These are phyloP conservation scores for Zaprionus camerounensis DNA, from an alignment of 1,140 invertebrate species.

Conservation along the genomic window DNA sequence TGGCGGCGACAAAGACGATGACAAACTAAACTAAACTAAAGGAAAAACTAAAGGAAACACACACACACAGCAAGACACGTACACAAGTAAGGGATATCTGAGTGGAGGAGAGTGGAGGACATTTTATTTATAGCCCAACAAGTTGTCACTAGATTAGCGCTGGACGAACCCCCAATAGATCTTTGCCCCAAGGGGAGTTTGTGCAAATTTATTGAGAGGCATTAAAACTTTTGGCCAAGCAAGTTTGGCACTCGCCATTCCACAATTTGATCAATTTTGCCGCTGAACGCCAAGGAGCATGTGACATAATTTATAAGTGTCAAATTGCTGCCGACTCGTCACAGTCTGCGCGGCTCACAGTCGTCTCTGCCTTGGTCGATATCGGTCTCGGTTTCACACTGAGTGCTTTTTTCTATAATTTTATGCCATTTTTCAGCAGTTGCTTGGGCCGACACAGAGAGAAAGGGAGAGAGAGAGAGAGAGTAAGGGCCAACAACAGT, in stretches of 20 bases:
- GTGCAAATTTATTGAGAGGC: constrained; percentile 71
- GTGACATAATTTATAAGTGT: constrained; percentile 79
- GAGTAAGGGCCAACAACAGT: constrained; percentile 53
- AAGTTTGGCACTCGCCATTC: constrained; percentile 45
- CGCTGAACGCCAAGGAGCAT: constrained; percentile 63
- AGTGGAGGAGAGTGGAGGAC: not conserved
- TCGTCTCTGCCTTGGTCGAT: not conserved
- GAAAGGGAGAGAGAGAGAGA: too few species aligned
- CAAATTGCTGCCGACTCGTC: constrained; percentile 54
- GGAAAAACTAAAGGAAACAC: constrained; percentile 16
- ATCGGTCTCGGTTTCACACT: not conserved
- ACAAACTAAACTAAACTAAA: constrained; percentile 23
- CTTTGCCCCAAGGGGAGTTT: constrained; percentile 35
- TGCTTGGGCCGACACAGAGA: not conserved
- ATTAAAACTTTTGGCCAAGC: constrained; percentile 64
- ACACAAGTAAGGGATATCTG: not conserved
- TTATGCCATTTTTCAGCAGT: constrained; percentile 67
- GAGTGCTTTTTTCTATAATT: constrained; percentile 59
- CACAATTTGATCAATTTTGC: constrained; percentile 63
- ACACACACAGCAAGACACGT: not conserved
- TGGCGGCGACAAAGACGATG: constrained; percentile 24
- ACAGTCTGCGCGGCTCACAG: not conserved
- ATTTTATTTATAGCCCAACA: constrained; percentile 78
- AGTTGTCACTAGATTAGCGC: constrained; percentile 72
- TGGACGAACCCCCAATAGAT: constrained; percentile 33